Percentiles rank a stretch among this genome's conserved stretches.
phyloP scores from a whole-genome alignment of 2,113 vertebrate species.

The Crotophaga sulcirostris region DNA sequence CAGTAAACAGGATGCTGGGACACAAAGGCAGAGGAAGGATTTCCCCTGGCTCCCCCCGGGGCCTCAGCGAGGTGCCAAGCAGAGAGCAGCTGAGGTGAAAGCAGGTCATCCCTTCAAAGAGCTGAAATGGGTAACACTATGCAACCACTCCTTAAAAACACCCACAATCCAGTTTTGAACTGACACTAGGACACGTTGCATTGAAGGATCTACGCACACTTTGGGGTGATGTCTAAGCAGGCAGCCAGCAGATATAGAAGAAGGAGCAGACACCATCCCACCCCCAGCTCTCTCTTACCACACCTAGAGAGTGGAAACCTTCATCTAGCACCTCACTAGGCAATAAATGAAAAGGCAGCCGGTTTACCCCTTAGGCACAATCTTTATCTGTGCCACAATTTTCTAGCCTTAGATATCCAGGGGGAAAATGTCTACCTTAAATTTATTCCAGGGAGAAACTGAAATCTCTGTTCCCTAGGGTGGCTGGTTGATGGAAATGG shows the following conservation, averaged over 20 bases:
- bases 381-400: background rate
- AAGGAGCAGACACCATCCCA: background rate
- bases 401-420: background rate
- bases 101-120: background rate
- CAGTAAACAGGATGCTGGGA: conserved; percentile 55
- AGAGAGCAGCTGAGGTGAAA: conserved; percentile 20
- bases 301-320: background rate
- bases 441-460: background rate
- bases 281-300: background rate
- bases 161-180: background rate
- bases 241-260: background rate
- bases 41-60: background rate
- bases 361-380: background rate
- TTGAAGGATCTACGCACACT: fast-evolving
- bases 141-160: background rate
- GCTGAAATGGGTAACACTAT: background rate
- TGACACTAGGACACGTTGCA: background rate
- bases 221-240: background rate
- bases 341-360: background rate
- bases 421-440: background rate
- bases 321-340: background rate
- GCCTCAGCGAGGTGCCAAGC: background rate
- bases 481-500: background rate
- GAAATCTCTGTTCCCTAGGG: background rate
- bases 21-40: conserved; percentile 57